These are phyloP conservation scores for Heliconius nattereri DNA, from an alignment of 1,140 invertebrate genomes.

Conservation along the genomic window DNA sequence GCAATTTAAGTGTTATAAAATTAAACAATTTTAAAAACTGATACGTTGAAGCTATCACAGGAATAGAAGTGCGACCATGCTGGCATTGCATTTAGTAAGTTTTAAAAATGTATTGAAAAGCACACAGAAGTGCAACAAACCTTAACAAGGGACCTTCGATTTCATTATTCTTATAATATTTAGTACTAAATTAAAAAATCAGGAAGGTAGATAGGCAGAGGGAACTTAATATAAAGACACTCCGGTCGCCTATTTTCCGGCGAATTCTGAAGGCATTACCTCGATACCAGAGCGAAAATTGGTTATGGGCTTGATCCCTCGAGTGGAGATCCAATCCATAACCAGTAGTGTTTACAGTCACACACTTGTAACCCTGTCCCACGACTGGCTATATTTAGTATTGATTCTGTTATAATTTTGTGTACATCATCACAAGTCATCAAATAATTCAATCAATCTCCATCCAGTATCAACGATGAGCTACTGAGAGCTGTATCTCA, in stretches of 20 bases:
- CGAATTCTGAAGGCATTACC: too few relatives aligned
- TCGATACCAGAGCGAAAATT: too few relatives aligned
- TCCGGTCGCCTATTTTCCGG: too few relatives aligned
- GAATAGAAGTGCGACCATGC: neutral
- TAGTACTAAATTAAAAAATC: neutral
- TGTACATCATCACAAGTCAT: neutral
- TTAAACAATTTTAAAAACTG: neutral
- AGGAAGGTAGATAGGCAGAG: too few relatives aligned
- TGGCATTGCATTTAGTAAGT: neutral
- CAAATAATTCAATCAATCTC: slow-evolving; percentile 24
- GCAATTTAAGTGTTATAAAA: too few relatives aligned
- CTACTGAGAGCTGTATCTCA: slow-evolving; percentile 37
- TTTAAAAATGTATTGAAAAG: neutral
- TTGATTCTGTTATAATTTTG: neutral
- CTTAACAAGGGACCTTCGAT: neutral
- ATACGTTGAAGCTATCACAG: neutral
- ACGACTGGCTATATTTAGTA: too few relatives aligned
- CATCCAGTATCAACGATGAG: slow-evolving; percentile 30
- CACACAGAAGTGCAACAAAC: neutral
- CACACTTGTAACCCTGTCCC: too few relatives aligned
- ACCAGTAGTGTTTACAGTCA: too few relatives aligned
- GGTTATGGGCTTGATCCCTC: too few relatives aligned
- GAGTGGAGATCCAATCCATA: too few relatives aligned
- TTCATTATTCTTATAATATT: neutral
- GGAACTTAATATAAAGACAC: too few relatives aligned